Conservation (phyloP, 2,797 vertebrate species). For the Salarias fasciatus region DNA sequence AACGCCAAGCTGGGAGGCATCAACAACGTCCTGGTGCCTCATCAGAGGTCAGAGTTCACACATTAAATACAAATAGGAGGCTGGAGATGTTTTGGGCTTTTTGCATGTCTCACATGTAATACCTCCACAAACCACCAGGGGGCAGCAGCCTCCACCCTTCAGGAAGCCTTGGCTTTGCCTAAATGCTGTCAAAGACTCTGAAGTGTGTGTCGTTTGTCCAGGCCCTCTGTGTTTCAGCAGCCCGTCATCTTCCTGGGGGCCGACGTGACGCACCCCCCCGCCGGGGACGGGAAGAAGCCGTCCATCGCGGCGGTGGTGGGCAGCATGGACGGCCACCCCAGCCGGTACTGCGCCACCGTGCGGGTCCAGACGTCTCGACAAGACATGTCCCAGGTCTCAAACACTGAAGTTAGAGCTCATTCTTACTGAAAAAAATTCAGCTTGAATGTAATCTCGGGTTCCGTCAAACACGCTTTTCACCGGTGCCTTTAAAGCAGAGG, state of each 20-base stretch:
- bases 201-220: conserved; percentile 54
- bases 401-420: neutral
- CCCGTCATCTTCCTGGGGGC: conserved; percentile 97
- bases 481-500: too few relatives aligned
- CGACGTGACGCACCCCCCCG: conserved; percentile 95
- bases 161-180: too few relatives aligned
- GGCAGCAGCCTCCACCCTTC: too few relatives aligned
- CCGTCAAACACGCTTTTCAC: too few relatives aligned
- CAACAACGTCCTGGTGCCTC: conserved; percentile 98
- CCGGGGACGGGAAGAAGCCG: conserved; percentile 96
- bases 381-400: conserved; percentile 86
- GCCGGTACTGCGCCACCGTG: conserved; percentile 98
- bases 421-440: too few relatives aligned
- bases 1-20: conserved; percentile 98
- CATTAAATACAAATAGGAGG: too few relatives aligned
- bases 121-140: too few relatives aligned
- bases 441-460: too few relatives aligned
- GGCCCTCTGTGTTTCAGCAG: conserved; percentile 98
- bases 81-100: too few relatives aligned
- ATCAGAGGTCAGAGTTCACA: conserved; percentile 88
- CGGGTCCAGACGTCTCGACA: conserved; percentile 96
- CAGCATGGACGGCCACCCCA: conserved; percentile 98
- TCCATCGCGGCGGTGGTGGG: conserved; percentile 97
- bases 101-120: too few relatives aligned
- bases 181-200: too few relatives aligned